phyloP scores from a whole-genome alignment of 2,797 vertebrate genomes.

The Malacoctenus gilli region DNA sequence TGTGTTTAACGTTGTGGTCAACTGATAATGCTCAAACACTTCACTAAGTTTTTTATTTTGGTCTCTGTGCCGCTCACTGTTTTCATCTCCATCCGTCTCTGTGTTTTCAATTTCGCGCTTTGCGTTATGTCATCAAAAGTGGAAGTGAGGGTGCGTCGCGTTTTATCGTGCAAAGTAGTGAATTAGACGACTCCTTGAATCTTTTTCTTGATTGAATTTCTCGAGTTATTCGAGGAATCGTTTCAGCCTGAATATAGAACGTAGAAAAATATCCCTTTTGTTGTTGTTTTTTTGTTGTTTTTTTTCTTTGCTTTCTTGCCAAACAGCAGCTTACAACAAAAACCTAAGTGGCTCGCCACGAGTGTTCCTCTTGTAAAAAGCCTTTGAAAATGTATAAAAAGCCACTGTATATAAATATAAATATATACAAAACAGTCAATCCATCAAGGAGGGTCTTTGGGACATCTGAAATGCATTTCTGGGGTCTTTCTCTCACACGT shows the following conservation, averaged over 20 bases:
- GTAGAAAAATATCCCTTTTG: conserved; percentile 43
- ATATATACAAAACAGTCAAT: conserved; percentile 74
- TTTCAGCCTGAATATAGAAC: conserved; percentile 55
- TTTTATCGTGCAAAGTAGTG: too few species aligned
- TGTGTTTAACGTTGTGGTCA: too few species aligned
- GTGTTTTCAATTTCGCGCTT: too few species aligned
- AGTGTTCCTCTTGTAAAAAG: conserved; percentile 53
- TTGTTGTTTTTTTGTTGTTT: conserved; percentile 27
- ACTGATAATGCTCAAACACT: too few species aligned
- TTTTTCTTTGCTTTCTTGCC: conserved; percentile 32
- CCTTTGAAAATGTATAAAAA: conserved; percentile 74
- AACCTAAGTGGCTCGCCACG: conserved; percentile 48
- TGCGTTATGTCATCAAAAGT: too few species aligned
- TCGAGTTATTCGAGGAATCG: too few species aligned
- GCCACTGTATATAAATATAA: conserved; percentile 70
- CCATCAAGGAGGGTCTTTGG: conserved; percentile 38
- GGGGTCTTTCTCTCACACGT: conserved; percentile 36
- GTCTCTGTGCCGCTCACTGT: too few species aligned
- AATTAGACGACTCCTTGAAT: too few species aligned
- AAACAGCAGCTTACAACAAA: conserved; percentile 34
- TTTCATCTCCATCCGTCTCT: too few species aligned
- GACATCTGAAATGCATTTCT: conserved; percentile 32
- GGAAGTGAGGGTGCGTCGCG: too few species aligned
- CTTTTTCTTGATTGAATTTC: conserved; percentile 29
- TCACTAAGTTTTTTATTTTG: too few species aligned